Evolutionary conservation across 2,797 vertebrate species (phyloP).

Genomic region (Labeo calbasu): DNA sequence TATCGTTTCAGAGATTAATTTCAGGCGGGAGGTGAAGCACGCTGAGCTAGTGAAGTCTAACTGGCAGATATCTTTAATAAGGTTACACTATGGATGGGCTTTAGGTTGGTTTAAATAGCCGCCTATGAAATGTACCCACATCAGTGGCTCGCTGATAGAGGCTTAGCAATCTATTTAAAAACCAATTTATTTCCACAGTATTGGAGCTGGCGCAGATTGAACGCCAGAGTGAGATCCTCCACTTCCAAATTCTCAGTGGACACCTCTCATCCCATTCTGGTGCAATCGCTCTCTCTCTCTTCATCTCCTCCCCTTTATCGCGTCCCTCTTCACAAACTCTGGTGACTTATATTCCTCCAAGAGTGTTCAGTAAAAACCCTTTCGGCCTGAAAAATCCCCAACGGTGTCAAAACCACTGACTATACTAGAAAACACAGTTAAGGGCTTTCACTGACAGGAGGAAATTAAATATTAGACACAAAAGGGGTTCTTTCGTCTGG

Average conservation of each 20-base stretch:
- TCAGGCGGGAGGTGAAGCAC: constrained; percentile 55
- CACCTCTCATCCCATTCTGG: constrained; percentile 62
- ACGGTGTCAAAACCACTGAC: constrained; percentile 38
- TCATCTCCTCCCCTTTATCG: constrained; percentile 61
- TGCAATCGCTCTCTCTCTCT: constrained; percentile 56
- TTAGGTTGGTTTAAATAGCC: constrained; percentile 73
- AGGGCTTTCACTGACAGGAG: constrained; percentile 12
- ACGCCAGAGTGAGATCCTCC: constrained; percentile 71
- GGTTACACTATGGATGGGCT: constrained; percentile 67
- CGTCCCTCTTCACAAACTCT: constrained; percentile 63
- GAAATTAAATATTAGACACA: constrained; percentile 36
- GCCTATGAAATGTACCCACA: constrained; percentile 76
- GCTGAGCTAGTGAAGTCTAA: constrained; percentile 59
- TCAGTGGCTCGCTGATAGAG: constrained; percentile 73
- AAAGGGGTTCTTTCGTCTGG: neutral
- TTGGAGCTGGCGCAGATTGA: constrained; percentile 77
- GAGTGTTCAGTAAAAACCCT: constrained; percentile 54
- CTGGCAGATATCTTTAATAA: constrained; percentile 68
- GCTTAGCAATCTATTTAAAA: constrained; percentile 81
- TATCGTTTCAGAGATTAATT: constrained; percentile 63
- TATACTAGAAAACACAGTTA: constrained; percentile 31
- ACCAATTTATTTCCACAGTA: constrained; percentile 77
- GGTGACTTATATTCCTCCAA: constrained; percentile 61
- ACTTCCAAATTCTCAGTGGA: constrained; percentile 69
- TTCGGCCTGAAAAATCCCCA: constrained; percentile 51